These are phyloP conservation scores for Characodon lateralis DNA, from an alignment of 2,797 vertebrate species.

Conservation along the genomic window DNA sequence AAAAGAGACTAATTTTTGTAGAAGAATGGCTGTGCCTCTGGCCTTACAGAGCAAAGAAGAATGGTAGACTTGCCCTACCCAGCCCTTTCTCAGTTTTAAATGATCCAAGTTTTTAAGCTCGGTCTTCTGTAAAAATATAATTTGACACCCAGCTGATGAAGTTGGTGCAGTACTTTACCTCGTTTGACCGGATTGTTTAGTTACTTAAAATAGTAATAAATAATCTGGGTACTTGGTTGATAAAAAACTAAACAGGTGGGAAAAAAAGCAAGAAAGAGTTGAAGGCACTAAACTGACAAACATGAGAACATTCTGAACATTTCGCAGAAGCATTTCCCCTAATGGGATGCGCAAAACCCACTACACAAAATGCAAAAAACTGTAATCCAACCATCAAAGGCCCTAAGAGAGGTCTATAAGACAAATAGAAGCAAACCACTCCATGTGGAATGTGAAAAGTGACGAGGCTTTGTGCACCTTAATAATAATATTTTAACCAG, in stretches of 20 bases:
- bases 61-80: not conserved
- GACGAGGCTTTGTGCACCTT: not conserved
- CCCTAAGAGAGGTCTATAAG: not conserved
- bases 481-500: not conserved
- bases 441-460: not conserved
- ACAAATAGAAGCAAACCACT: not conserved
- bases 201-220: not conserved
- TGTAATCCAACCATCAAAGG: not conserved
- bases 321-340: not conserved
- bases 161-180: not conserved
- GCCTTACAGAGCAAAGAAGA: not conserved
- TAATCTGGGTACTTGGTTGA: not conserved
- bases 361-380: not conserved
- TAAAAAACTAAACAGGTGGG: not conserved
- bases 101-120: not conserved
- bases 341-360: not conserved
- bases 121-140: not conserved
- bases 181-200: not conserved
- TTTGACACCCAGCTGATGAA: not conserved
- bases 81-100: not conserved
- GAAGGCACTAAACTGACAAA: not conserved
- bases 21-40: not conserved
- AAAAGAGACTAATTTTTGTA: not conserved
- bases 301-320: not conserved
- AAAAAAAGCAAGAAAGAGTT: not conserved